phyloP scores from a whole-genome alignment of 2,797 vertebrate genomes.

The Arnoldichthys spilopterus region DNA sequence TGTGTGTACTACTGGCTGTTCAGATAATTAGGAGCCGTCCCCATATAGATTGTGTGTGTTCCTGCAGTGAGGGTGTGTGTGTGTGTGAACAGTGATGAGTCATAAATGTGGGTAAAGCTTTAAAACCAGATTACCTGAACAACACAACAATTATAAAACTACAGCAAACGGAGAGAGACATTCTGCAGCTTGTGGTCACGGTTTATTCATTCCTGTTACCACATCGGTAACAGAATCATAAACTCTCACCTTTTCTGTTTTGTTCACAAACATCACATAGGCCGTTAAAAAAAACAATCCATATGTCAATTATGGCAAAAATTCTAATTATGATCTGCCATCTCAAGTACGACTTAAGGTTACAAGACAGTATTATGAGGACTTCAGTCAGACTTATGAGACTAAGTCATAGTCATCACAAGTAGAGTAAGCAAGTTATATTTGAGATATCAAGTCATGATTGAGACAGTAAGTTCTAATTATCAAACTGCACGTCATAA shows the following conservation, averaged over 20 bases:
- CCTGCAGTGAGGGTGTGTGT: neutral
- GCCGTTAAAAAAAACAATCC: too few species aligned
- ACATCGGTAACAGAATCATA: neutral
- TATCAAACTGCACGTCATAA: too few species aligned
- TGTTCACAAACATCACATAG: neutral
- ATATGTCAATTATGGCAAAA: too few species aligned
- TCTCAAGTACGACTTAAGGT: too few species aligned
- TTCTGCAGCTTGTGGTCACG: neutral
- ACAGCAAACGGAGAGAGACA: neutral
- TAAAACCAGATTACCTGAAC: neutral
- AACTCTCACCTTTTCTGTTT: neutral
- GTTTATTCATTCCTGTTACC: conserved; percentile 29
- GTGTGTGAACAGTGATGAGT: neutral
- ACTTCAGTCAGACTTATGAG: too few species aligned
- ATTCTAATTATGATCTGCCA: too few species aligned
- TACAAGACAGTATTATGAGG: too few species aligned
- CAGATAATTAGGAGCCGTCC: neutral
- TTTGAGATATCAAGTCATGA: too few species aligned
- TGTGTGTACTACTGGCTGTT: neutral
- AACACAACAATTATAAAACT: neutral
- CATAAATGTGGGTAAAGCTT: neutral
- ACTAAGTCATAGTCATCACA: too few species aligned
- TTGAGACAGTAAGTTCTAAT: too few species aligned
- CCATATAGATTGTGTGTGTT: neutral
- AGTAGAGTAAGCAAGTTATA: too few species aligned